Base-by-base conservation (phyloP, 2,797 vertebrate genomes). In the Emys orbicularis region DNA sequence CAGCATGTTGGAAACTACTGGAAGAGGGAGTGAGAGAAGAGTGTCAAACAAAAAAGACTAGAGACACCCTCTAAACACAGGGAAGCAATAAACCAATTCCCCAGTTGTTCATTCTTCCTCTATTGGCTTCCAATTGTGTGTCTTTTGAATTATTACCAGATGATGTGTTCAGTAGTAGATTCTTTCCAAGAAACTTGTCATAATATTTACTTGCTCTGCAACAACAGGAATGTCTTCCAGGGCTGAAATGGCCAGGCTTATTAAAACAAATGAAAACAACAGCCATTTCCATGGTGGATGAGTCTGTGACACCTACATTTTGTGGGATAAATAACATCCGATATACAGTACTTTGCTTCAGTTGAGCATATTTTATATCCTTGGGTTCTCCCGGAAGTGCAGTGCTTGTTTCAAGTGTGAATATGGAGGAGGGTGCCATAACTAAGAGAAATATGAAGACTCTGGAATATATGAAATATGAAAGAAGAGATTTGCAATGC, bases 201-300 rank as follows among this genome's bases (percentile, higher is more conserved):
- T 92, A 93, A 93, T 96, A 92, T 97, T 97, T 97, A 90, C 81
- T 85, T 94, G 95, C 81, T 96, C 87, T 87, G 72, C 81, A 95
- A 86, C 86, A 96, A 94, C 90, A 93, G 92, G 93, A 94, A 86
- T 96, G 93, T 79, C 83, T 97, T 97, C 90, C 79, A 85, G 90
- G 77, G 59, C 94, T 93, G 21, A 82, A 97, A 95, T 89, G 88
- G 37, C 53, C 72, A 65, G 77, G 41, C 87, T 88, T 83, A 53
- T n/a, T 77, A 90, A 80, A 93, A 82, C 53, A 86, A 92, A 89
- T 76, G 68, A 90, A 90, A 95, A 95, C 77, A 50, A 81, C 68
- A 86, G 44, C n/a, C 54, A 92, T 84, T 87, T 94, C 82, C 52
- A 84, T 92, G 84, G 56, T 95, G 83, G 96, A 90, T 92, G 2